Conservation (phyloP, 2,888 invertebrate species). For the Hyppa rectilinea region DNA sequence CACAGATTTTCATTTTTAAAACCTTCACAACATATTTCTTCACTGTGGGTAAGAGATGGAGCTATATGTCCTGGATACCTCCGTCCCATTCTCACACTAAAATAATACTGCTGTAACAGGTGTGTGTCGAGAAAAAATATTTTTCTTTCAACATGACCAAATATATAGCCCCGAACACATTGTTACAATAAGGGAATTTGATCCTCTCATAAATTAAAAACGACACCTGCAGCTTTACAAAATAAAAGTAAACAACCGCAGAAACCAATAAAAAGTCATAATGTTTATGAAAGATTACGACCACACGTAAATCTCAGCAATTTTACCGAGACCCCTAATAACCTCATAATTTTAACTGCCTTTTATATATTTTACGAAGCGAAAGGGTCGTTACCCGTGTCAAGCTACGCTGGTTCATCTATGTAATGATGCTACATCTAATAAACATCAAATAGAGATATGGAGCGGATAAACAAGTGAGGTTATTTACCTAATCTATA, state of each 20-base stretch:
- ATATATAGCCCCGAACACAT: slow-evolving; percentile 19
- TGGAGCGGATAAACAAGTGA: slow-evolving; percentile 71
- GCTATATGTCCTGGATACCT: too few species aligned
- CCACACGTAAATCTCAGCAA: slow-evolving; percentile 60
- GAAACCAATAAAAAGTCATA: slow-evolving; percentile 64
- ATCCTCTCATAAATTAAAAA: slow-evolving; percentile 61
- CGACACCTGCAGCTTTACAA: slow-evolving; percentile 61
- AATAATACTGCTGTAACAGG: too few species aligned
- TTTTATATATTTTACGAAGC: slow-evolving; percentile 26
- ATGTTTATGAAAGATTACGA: slow-evolving; percentile 66
- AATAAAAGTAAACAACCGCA: slow-evolving; percentile 47
- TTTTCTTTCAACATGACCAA: slow-evolving; percentile 12
- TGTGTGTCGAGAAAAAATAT: too few species aligned
- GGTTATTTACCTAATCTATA: slow-evolving; percentile 73
- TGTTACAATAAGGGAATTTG: slow-evolving; percentile 54
- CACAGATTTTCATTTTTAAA: slow-evolving; percentile 6
- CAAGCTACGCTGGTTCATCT: slow-evolving; percentile 63
- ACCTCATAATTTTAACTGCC: slow-evolving; percentile 43
- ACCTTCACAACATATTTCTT: too few species aligned
- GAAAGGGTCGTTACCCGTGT: slow-evolving; percentile 21
- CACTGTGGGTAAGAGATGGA: too few species aligned
- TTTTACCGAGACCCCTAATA: slow-evolving; percentile 59
- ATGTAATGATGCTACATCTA: slow-evolving; percentile 71
- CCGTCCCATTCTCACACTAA: too few species aligned
- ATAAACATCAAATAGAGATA: slow-evolving; percentile 77